These are phyloP conservation scores for Gila robusta DNA, from an alignment of 2,797 vertebrate genomes.

Conservation along the genomic window DNA sequence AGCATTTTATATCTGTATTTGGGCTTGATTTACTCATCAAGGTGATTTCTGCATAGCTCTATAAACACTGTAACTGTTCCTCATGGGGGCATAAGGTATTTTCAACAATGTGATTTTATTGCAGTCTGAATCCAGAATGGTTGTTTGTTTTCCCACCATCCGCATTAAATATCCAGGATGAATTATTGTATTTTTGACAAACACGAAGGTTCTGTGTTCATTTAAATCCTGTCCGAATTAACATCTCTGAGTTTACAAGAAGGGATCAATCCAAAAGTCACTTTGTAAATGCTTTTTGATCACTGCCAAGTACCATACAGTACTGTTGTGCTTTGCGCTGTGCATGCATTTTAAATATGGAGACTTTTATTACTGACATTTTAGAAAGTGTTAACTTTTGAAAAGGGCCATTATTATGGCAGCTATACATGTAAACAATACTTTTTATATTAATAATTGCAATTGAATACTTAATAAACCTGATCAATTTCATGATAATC, in stretches of 20 bases:
- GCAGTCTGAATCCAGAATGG: not conserved
- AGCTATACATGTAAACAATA: too few species aligned
- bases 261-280: not conserved
- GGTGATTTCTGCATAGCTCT: constrained; percentile 5
- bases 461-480: too few species aligned
- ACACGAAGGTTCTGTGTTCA: too few species aligned
- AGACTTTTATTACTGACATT: too few species aligned
- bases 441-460: too few species aligned
- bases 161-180: not conserved
- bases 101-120: not conserved
- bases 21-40: constrained; percentile 16
- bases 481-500: too few species aligned
- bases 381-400: too few species aligned
- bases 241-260: not conserved
- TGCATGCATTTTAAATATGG: not conserved
- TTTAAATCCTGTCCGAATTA: not conserved
- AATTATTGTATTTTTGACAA: not conserved
- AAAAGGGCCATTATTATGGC: too few species aligned
- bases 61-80: not conserved
- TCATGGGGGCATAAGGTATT: not conserved
- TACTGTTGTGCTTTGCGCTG: not conserved
- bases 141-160: not conserved
- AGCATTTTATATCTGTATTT: constrained; percentile 2
- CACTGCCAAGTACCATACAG: not conserved
- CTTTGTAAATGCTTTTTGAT: not conserved